phyloP scores from a whole-genome alignment of 2,113 vertebrate genomes.

The Oncorhynchus nerka region DNA sequence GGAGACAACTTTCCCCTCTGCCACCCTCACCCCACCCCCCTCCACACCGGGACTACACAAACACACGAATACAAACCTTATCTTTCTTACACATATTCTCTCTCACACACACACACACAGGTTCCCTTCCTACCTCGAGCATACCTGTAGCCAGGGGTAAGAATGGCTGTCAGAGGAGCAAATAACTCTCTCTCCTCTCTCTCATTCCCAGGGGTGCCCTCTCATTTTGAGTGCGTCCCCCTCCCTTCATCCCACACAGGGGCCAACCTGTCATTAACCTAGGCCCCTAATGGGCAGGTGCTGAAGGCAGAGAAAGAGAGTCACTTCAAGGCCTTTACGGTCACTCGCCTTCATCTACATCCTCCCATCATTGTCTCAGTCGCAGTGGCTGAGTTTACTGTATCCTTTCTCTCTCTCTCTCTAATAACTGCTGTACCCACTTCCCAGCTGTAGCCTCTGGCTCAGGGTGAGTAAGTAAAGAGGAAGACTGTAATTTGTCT shows the following conservation, averaged over 20 bases:
- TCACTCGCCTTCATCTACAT: conserved; percentile 46
- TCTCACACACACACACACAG: background rate
- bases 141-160: conserved; percentile 6
- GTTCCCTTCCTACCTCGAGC: background rate
- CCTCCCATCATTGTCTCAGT: background rate
- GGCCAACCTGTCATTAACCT: conserved; percentile 71
- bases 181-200: conserved; percentile 21
- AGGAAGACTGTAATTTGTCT: conserved; percentile 50
- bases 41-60: background rate
- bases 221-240: conserved; percentile 55
- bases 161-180: conserved; percentile 27
- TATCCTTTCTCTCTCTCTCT: conserved; percentile 14
- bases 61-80: background rate
- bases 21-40: background rate
- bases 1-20: conserved; percentile 42
- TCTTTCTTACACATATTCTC: background rate
- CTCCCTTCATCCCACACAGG: conserved; percentile 7
- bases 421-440: conserved; percentile 38
- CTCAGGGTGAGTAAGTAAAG: conserved; percentile 17
- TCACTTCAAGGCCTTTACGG: conserved; percentile 27
- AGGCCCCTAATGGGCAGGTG: conserved; percentile 74
- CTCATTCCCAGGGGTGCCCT: conserved; percentile 54
- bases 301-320: conserved; percentile 56
- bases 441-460: conserved; percentile 33
- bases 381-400: background rate